phyloP scores from a whole-genome alignment of 2,888 invertebrate genomes.

The Oscheius myriophilus region DNA sequence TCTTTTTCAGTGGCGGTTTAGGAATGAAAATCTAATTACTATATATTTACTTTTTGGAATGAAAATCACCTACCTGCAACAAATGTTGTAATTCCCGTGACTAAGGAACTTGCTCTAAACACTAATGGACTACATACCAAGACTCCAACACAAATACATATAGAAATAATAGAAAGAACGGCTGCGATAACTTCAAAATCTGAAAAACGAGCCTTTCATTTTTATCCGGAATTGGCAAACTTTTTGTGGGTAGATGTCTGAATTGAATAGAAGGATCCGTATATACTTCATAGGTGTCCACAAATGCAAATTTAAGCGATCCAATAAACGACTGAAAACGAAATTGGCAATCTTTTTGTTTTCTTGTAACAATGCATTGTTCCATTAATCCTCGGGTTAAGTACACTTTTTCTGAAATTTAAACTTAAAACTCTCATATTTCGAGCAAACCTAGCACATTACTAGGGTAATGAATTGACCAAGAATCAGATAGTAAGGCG shows the following conservation, averaged over 20 bases:
- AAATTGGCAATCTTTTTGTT: constrained; percentile 42
- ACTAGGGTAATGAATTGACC: constrained; percentile 47
- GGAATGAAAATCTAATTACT: no score
- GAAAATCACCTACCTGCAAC: background rate
- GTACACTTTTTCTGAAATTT: constrained; percentile 40
- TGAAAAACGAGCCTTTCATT: constrained; percentile 13
- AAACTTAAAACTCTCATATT: background rate
- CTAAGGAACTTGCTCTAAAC: constrained; percentile 34
- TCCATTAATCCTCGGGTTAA: constrained; percentile 46
- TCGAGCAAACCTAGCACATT: constrained; percentile 39
- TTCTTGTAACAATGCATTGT: constrained; percentile 44
- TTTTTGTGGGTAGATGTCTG: constrained; percentile 39
- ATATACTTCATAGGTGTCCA: constrained; percentile 38
- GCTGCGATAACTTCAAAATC: constrained; percentile 43
- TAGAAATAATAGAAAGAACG: constrained; percentile 34
- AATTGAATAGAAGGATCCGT: constrained; percentile 38
- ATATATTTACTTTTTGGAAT: no score
- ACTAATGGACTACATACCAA: constrained; percentile 43
- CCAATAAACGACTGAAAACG: constrained; percentile 42
- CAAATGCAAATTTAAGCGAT: constrained; percentile 40
- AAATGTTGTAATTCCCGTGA: background rate
- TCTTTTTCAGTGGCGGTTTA: no score
- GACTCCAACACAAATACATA: constrained; percentile 33
- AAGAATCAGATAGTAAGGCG: constrained; percentile 43
- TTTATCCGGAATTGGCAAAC: constrained; percentile 8